phyloP scores from a whole-genome alignment of 2,888 invertebrate species.

The Protophormia terraenovae region DNA sequence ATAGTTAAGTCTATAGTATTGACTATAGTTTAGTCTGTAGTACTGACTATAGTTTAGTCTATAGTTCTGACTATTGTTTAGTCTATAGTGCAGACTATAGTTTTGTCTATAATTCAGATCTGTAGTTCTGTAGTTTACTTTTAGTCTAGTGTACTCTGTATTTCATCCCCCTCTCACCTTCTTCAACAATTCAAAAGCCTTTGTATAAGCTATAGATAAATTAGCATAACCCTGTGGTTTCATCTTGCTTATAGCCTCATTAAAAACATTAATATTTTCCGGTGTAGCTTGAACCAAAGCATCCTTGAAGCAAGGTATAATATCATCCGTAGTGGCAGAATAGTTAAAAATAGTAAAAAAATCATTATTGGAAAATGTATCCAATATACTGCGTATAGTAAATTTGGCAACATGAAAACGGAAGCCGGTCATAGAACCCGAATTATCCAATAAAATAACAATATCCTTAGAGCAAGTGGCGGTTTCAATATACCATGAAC shows the following conservation, averaged over 20 bases:
- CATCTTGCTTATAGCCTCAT: constrained; percentile 85
- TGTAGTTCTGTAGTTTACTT: no score
- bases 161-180: constrained; percentile 82
- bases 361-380: constrained; percentile 98
- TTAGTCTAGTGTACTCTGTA: background rate
- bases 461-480: constrained; percentile 99
- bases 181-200: constrained; percentile 91
- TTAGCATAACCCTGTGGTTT: constrained; percentile 90
- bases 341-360: constrained; percentile 95
- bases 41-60: background rate
- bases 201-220: constrained; percentile 89
- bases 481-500: constrained; percentile 98
- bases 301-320: constrained; percentile 92
- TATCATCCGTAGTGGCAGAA: constrained; percentile 87
- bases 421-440: constrained; percentile 97
- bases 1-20: background rate
- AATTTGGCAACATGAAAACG: constrained; percentile 89
- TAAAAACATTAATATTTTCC: constrained; percentile 90
- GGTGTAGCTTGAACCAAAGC: constrained; percentile 93
- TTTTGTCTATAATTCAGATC: background rate
- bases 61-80: background rate
- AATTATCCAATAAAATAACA: constrained; percentile 95
- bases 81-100: background rate
- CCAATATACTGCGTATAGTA: constrained; percentile 93
- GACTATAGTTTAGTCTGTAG: background rate